Base-by-base conservation (phyloP, 37 sponge, comb jelly and placozoan species). In the Mnemiopsis leidyi region DNA sequence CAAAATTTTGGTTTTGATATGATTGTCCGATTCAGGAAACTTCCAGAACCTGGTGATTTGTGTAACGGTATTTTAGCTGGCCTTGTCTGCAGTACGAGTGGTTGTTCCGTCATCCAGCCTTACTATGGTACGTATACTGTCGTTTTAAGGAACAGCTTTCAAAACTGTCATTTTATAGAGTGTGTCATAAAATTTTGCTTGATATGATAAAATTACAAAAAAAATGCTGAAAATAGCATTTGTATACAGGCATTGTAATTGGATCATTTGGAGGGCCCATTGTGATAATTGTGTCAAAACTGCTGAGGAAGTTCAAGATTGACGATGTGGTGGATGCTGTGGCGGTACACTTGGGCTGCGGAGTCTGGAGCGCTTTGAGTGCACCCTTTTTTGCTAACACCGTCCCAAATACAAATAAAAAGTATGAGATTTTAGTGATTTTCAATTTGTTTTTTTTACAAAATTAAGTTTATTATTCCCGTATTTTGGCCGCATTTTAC, bases 311-410 rank as follows among this genome's bases (percentile, higher is more conserved):
- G n/a, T 26, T 85, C n/a, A 39, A 39, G 90, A 85, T 85, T 40
- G 90, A 85, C 48, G 90, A 85, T 39, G 90, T 85, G 1, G 90
- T 85, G 23, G 90, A 85, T 39, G 90, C 90, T 29, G 61, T 85
- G 23, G 25, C 90, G 29, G 90, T 85, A 23, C 90, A 85, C 61
- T 26, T 85, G 2, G 90, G 40, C 3, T 85, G 90, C 23, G 90
- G 90, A 1, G 26, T 40, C 25, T 85, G 90, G 90, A 85, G 90
- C 29, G 90, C 90, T 29, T n/a, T 85, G n/a, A 36, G 38, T 33
- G 90, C 48, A 0, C 90, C 90, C 7, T 85, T 85, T 28, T 85
- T 85, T 23, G 61, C 61, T n/a, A 61, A 33, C 23, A 85, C 90
- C 2, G 61, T 48, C 61, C 13, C 13, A 48, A 48, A 48, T 13